Conservation (phyloP, 2,888 invertebrate genomes). For the Campopleginae sp. region DNA sequence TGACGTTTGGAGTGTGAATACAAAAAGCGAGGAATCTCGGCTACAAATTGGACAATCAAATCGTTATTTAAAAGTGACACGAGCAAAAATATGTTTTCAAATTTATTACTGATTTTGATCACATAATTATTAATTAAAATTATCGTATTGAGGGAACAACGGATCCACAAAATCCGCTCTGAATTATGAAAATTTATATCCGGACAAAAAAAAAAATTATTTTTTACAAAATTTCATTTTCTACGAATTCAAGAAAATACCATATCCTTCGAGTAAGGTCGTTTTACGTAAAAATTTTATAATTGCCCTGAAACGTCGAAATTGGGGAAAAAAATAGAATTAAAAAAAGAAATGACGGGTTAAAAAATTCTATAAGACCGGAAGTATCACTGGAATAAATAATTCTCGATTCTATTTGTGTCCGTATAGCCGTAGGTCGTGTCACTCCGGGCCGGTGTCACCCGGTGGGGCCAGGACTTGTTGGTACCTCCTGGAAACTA, state of each 20-base stretch:
- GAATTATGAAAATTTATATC: not conserved
- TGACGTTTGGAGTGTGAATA: constrained; percentile 16
- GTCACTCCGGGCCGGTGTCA: constrained; percentile 63
- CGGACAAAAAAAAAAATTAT: not conserved
- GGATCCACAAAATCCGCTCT: not conserved
- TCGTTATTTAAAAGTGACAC: not conserved
- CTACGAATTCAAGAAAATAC: not conserved
- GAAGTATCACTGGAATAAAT: constrained; percentile 31
- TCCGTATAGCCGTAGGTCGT: constrained; percentile 57
- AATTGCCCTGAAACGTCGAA: not conserved
- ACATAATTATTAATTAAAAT: not conserved
- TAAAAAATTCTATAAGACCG: not conserved
- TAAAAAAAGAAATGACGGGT: not conserved
- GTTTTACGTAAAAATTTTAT: not conserved
- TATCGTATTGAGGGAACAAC: not conserved
- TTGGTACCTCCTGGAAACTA: constrained; percentile 57
- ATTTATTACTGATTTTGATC: not conserved
- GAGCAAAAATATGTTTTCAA: not conserved
- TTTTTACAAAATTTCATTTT: too few species aligned
- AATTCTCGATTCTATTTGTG: constrained; percentile 41
- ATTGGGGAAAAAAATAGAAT: not conserved
- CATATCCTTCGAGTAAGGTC: too few species aligned
- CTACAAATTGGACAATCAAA: not conserved
- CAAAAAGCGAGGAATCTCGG: not conserved
- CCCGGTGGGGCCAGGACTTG: constrained; percentile 57